Percentiles rank a stretch among this genome's conserved stretches.
Evolutionary conservation across 1,140 invertebrate species (phyloP).

Genomic region (Saxidomus purpurata): DNA sequence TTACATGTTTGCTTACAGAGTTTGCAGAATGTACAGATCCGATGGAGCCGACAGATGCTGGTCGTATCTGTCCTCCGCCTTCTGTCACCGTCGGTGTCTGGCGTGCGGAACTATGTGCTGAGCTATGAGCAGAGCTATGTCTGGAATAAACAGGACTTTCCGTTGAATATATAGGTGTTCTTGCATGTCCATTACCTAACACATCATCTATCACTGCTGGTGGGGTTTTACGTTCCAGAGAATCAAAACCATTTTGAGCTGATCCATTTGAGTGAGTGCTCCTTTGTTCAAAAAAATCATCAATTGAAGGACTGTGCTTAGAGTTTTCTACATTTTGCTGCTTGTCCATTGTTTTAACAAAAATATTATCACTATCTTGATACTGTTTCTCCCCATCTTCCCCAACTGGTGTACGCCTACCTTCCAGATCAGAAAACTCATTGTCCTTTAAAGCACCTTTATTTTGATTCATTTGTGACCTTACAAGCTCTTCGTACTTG

Average conservation of each 20-base stretch:
- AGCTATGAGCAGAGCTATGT: constrained; percentile 58
- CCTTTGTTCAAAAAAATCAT: constrained; percentile 71
- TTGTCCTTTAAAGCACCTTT: constrained; percentile 11
- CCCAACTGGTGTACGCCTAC: constrained; percentile 75
- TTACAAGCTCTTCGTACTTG: constrained; percentile 59
- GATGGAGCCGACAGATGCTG: constrained; percentile 42
- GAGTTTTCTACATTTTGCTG: neutral
- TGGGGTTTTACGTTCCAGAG: constrained; percentile 9
- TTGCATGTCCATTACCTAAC: constrained; percentile 54
- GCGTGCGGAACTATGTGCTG: constrained; percentile 55
- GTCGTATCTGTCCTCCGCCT: constrained; percentile 67
- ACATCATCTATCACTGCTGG: constrained; percentile 57
- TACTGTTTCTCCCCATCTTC: constrained; percentile 71
- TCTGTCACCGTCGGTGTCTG: constrained; percentile 68
- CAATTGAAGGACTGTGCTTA: constrained; percentile 59
- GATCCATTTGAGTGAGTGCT: constrained; percentile 37
- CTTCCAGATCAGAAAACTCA: constrained; percentile 40
- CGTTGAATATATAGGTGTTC: constrained; percentile 62
- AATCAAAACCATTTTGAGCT: neutral
- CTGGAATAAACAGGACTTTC: constrained; percentile 55
- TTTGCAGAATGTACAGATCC: constrained; percentile 56
- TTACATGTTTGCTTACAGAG: constrained; percentile 60
- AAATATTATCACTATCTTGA: constrained; percentile 62
- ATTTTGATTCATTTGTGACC: constrained; percentile 50
- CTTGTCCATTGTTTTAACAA: neutral